Evolutionary conservation across 2,888 invertebrate species (phyloP).

Genomic region (Pterostichus niger): DNA sequence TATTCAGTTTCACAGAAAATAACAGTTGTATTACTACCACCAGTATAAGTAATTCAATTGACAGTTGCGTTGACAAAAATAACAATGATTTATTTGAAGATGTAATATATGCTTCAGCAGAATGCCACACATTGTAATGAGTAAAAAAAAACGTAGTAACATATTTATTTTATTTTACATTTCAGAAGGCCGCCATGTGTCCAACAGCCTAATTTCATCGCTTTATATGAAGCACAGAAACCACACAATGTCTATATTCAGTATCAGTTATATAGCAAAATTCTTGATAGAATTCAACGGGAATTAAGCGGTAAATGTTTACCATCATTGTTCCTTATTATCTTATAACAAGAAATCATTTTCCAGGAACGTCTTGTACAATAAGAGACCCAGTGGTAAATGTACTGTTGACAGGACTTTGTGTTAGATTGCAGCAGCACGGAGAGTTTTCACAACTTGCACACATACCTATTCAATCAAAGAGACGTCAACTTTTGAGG

Average conservation of each 20-base stretch:
- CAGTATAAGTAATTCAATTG: neutral
- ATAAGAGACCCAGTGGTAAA: neutral
- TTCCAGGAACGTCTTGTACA: neutral
- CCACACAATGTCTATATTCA: neutral
- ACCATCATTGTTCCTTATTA: neutral
- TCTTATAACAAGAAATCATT: neutral
- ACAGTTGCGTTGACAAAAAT: too few species aligned
- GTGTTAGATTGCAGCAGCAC: neutral
- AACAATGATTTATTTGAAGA: neutral
- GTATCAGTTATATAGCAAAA: slow-evolving; percentile 26
- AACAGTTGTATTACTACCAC: too few species aligned
- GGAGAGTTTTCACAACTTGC: neutral
- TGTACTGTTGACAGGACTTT: slow-evolving; percentile 18
- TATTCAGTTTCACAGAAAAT: too few species aligned
- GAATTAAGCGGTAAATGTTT: slow-evolving; percentile 37
- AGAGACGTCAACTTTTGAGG: neutral
- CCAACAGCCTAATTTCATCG: neutral
- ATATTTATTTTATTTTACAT: neutral
- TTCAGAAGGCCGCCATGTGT: neutral
- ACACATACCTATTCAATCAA: neutral
- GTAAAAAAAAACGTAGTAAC: neutral
- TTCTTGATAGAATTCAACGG: slow-evolving; percentile 1
- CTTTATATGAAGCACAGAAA: neutral
- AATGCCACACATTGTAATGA: too few species aligned
- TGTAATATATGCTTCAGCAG: neutral